A percentile compares a stretch with the other conserved stretches of the same genome.
These are phyloP conservation scores for Holotrichia oblita DNA, from an alignment of 1,140 invertebrate genomes.

Conservation along the genomic window DNA sequence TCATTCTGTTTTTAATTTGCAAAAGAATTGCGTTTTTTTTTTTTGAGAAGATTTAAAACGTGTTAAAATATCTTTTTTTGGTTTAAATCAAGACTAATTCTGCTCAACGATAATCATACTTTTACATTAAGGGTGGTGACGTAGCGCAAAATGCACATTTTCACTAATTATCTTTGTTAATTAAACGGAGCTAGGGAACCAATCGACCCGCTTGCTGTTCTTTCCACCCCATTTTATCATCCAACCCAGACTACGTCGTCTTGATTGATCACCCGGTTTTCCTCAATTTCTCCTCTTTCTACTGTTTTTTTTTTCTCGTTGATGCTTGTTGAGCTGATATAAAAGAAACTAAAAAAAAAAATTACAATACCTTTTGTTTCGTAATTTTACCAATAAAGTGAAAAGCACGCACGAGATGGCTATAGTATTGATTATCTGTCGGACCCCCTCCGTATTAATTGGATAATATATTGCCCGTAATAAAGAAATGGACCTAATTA, in stretches of 20 bases:
- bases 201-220: neutral
- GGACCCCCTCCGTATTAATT: neutral
- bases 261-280: slow-evolving; percentile 7
- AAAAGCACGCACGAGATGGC: neutral
- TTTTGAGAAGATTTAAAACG: too few species aligned
- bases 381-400: too few species aligned
- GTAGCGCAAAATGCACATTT: neutral
- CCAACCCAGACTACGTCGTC: neutral
- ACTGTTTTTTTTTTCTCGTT: neutral
- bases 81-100: too few species aligned
- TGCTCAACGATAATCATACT: too few species aligned
- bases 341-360: neutral
- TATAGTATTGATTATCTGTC: neutral
- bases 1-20: too few species aligned
- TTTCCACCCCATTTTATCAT: neutral
- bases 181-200: neutral
- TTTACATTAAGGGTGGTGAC: neutral
- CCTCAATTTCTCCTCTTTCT: neutral
- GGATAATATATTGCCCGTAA: neutral
- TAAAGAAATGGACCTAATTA: neutral
- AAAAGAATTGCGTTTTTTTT: too few species aligned
- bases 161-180: slow-evolving; percentile 31
- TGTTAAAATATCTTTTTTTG: too few species aligned
- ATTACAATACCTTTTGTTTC: neutral
- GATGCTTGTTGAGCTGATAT: too few species aligned